Base-by-base conservation (phyloP, 2,888 invertebrate species). In the Hipparchia semele region DNA sequence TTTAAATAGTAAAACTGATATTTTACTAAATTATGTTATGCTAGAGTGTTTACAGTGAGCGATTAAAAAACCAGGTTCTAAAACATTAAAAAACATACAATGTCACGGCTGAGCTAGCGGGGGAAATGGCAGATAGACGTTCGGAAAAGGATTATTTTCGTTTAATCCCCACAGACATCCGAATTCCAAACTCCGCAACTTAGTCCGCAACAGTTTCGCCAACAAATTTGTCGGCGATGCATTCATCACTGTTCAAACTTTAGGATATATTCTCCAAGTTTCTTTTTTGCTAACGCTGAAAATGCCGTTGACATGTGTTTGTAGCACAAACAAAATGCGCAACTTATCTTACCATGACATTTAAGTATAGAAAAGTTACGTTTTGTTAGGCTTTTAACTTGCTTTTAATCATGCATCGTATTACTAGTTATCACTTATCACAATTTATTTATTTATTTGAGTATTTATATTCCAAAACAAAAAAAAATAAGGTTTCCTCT, bases 211-310 rank as follows among this genome's bases (percentile, higher is more conserved):
- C 70, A 70, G 73, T 75, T 75, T 75, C 71, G 6, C 59, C 65
- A 73, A 75, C 73, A 72, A 76, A 77, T 76, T 77, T 77, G 73
- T 76, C 75, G 72, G 53, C 74, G 59, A 62, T 73, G 75, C 74
- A 77, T 78, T 75, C 77, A 78, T 77, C 76, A 74, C 72, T 72
- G 56, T 67, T 68, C 70, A 68, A 73, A 77, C 64, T 76, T 76
- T 5, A 60, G 54, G 74, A 67, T 72, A 71, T 68, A 69, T 73
- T 67, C 70, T 70, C 23, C 12, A 58, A 68, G 70, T 75, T 66
- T 64, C 67, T 71, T 73, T 73, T 56, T 72, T 65, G 49, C 23
- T 46, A 51, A 46, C 13, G 62, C 54, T 45, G 60, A 45, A 70
- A 62, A 70, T 72, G 66, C 73, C 58, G 71, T 39, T 69, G 67